phyloP scores from a whole-genome alignment of 2,888 invertebrate genomes.

The Acrocyrtus sp. region DNA sequence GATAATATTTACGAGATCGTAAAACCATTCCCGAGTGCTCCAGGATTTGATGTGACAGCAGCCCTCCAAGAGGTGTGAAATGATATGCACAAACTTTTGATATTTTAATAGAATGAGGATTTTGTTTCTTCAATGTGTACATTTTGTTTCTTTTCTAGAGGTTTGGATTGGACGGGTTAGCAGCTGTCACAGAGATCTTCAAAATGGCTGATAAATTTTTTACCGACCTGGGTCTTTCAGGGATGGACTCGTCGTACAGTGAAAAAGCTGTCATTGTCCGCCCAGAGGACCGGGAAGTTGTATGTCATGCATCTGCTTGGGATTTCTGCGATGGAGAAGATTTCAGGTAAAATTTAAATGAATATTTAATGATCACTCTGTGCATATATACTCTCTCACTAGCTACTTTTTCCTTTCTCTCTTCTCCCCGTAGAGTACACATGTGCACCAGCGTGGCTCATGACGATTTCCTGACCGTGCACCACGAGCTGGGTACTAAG shows the following conservation, averaged over 20 bases:
- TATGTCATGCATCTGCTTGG: constrained; percentile 81
- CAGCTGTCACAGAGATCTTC: constrained; percentile 71
- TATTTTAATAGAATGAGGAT: not conserved
- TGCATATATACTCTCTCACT: not conserved
- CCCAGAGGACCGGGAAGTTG: constrained; percentile 74
- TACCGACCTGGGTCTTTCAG: constrained; percentile 81
- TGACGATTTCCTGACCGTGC: constrained; percentile 82
- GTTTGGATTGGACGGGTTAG: constrained; percentile 23
- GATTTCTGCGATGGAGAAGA: constrained; percentile 86
- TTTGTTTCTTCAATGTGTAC: not conserved
- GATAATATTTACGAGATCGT: constrained; percentile 78
- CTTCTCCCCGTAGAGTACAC: constrained; percentile 75
- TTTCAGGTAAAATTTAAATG: constrained; percentile 78
- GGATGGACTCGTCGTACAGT: constrained; percentile 88
- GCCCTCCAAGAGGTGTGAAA: constrained; percentile 75
- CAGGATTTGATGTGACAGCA: constrained; percentile 78
- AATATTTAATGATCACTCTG: not conserved
- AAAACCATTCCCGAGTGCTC: constrained; percentile 78
- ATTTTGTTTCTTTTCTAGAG: constrained; percentile 8
- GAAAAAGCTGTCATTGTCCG: constrained; percentile 81
- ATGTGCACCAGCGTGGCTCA: constrained; percentile 83
- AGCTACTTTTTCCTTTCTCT: not conserved
- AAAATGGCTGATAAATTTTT: constrained; percentile 86
- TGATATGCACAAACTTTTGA: not conserved
- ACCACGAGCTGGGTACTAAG: constrained; percentile 92